Percentiles rank a stretch among this genome's conserved stretches.
These are phyloP conservation scores for Orussus abietinus DNA, from an alignment of 1,140 invertebrate genomes.

Conservation along the genomic window DNA sequence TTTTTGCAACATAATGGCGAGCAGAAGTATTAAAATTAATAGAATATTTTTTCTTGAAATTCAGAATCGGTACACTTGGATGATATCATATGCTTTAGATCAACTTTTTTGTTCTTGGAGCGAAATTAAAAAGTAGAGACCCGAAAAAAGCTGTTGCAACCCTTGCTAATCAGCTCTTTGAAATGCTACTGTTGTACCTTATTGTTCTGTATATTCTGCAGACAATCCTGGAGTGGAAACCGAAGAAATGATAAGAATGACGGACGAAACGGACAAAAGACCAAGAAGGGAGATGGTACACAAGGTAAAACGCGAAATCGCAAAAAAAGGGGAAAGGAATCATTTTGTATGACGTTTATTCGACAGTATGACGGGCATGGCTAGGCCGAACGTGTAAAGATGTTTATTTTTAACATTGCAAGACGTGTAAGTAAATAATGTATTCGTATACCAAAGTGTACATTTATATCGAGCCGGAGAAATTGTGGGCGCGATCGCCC, in stretches of 20 bases:
- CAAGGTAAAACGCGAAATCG: slow-evolving; percentile 1
- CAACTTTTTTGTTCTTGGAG: background rate
- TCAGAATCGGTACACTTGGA: too few species aligned
- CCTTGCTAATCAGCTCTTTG: too few species aligned
- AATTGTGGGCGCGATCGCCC: background rate
- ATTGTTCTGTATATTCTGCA: slow-evolving; percentile 34
- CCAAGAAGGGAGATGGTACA: background rate
- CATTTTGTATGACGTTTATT: slow-evolving; percentile 1
- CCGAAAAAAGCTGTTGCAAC: slow-evolving; percentile 12
- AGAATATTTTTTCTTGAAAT: too few species aligned
- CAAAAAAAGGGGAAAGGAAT: background rate
- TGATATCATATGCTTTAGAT: too few species aligned
- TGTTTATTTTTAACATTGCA: slow-evolving; percentile 9
- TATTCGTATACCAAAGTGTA: slow-evolving; percentile 43
- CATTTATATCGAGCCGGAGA: slow-evolving; percentile 21
- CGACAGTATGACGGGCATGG: background rate
- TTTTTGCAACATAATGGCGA: too few species aligned
- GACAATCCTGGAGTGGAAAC: slow-evolving; percentile 18
- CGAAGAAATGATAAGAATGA: slow-evolving; percentile 19
- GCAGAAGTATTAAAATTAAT: too few species aligned
- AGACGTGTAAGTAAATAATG: slow-evolving; percentile 13
- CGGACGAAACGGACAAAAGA: slow-evolving; percentile 10
- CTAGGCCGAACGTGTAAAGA: background rate
- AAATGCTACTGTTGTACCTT: slow-evolving; percentile 46
- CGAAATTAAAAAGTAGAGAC: background rate